Base-by-base conservation (phyloP, 1,140 invertebrate species). In the Eumeta japonica region DNA sequence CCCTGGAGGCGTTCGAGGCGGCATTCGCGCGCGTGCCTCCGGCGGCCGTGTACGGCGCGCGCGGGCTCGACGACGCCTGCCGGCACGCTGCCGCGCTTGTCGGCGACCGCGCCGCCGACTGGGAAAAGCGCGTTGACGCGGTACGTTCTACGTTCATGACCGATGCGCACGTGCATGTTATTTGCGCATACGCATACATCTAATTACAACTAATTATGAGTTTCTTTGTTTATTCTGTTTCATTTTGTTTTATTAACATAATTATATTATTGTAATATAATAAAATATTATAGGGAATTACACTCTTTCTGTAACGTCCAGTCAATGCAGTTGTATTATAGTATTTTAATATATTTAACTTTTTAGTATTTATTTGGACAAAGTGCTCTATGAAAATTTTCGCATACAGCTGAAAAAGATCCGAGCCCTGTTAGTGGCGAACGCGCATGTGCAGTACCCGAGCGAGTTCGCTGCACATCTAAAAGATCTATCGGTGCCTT, bases 61-160 rank as follows among this genome's bases (percentile, higher is more conserved):
- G 87, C 50, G 93, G 96, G 50, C 75, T 97, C 13, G 88, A 92
- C 49, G 90, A 94, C 41, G 80, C 88, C 20, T 83, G 94, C 58
- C 85, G 82, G 33, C 81, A 83, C 47, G 85, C 93, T 19, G 80
- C 83, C 42, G 83, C 87, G 7, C 81, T 81, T 3, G 81, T 97
- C 19, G 83, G 84, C 10, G 89, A 95, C 67, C 77, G 85, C 13
- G 87, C 82, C 51, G 86, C 88, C 57, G 90, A 94, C 52, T 98
- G 94, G 94, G 92, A 93, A 70, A 93, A 92, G 68, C 79, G 94
- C 43, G 83, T 89, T 17, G 92, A 97, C 50, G 84, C 86, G 50
- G 89, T 92, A 74, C 79, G 85, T n/a, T n/a, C n/a, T n/a, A n/a
- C n/a, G n/a, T n/a, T n/a, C n/a, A n/a, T n/a, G n/a, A n/a, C n/a